These are phyloP conservation scores for Neomonachus schauinslandi DNA, from an alignment of 2,113 vertebrate species.

Conservation along the genomic window DNA sequence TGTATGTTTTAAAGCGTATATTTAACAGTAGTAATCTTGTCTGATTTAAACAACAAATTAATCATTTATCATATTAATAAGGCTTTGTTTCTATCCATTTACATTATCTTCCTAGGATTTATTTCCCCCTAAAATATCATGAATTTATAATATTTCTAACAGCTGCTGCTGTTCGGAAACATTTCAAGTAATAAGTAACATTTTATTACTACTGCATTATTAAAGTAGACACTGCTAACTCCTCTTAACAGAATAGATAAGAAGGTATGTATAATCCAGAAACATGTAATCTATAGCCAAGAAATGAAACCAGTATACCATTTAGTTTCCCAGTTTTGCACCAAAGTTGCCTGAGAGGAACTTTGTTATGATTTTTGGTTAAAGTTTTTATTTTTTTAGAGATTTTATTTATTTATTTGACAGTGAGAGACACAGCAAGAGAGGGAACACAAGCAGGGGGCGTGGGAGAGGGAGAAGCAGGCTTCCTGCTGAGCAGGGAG, in stretches of 20 bases:
- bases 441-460: no score
- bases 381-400: neutral
- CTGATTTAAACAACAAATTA: neutral
- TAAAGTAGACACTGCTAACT: neutral
- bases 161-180: neutral
- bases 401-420: no score
- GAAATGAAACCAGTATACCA: neutral
- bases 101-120: conserved; percentile 33
- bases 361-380: neutral
- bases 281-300: neutral
- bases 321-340: neutral
- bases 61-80: conserved; percentile 16
- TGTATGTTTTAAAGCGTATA: conserved; percentile 11
- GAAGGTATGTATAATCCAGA: neutral
- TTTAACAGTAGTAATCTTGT: conserved; percentile 16
- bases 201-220: conserved; percentile 38
- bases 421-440: no score
- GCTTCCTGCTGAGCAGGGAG: no score
- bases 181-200: neutral
- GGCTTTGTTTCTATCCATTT: neutral
- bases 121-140: conserved; percentile 39
- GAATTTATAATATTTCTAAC: neutral
- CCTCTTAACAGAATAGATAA: neutral
- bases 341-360: neutral
- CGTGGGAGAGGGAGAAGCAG: no score